These are phyloP conservation scores for Micronycteris hirsuta DNA, from an alignment of 2,113 vertebrate genomes.

Conservation along the genomic window DNA sequence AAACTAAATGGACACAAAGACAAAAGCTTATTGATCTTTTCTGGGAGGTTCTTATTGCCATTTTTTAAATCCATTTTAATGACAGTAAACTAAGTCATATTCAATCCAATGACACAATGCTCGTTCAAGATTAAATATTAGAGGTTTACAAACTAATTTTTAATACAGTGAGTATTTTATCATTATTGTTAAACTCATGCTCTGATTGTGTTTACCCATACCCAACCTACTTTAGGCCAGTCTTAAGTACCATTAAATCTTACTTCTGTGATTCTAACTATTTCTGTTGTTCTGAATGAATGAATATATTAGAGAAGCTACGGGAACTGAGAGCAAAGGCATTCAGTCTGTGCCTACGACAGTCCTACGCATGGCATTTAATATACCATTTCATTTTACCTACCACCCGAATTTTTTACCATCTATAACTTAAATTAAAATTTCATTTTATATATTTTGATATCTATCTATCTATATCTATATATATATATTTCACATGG, in stretches of 20 bases:
- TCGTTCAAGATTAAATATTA: background rate
- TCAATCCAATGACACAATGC: background rate
- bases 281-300: background rate
- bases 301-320: background rate
- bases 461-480: background rate
- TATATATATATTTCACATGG: background rate
- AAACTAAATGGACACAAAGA: background rate
- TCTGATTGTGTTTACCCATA: background rate
- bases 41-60: background rate
- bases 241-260: background rate
- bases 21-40: background rate
- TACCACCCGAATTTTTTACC: background rate
- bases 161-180: background rate
- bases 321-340: background rate
- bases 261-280: background rate
- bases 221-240: background rate
- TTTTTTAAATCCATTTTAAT: background rate
- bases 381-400: slow-evolving; percentile 34
- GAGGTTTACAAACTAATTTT: background rate
- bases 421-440: background rate
- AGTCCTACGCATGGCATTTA: background rate
- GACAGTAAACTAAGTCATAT: background rate
- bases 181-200: background rate
- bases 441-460: background rate
- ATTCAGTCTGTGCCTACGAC: background rate